phyloP scores from a whole-genome alignment of 2,113 vertebrate species.

The Chlorodrepanis virens region DNA sequence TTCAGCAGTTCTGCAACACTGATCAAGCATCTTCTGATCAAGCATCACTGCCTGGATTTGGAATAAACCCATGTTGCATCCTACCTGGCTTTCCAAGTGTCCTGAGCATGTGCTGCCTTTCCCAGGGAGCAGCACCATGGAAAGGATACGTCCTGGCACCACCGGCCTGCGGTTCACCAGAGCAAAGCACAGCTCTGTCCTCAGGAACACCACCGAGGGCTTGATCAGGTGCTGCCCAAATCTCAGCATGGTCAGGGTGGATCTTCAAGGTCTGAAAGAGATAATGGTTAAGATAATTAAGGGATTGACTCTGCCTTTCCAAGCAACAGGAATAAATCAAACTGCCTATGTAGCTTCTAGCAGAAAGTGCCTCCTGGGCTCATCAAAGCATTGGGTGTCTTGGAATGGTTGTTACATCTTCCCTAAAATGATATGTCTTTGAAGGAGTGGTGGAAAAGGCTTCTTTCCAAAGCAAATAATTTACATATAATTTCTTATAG shows the following conservation, averaged over 20 bases:
- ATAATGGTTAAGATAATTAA: not conserved
- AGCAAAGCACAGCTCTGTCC: slow-evolving; percentile 85
- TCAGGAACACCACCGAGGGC: slow-evolving; percentile 81
- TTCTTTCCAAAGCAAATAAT: not conserved
- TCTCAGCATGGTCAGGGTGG: slow-evolving; percentile 65
- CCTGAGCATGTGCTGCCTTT: not conserved
- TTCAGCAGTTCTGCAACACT: slow-evolving; percentile 66
- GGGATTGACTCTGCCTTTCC: not conserved
- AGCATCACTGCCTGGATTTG: slow-evolving; percentile 25
- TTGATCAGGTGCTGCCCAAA: slow-evolving; percentile 88
- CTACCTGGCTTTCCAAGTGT: slow-evolving; percentile 58
- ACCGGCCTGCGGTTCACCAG: slow-evolving; percentile 88
- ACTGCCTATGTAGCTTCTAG: not conserved
- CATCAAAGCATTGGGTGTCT: not conserved
- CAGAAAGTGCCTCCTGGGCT: not conserved
- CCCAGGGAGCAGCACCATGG: rapidly evolving
- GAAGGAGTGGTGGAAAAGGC: not conserved
- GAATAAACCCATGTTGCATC: slow-evolving; percentile 46
- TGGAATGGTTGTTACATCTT: not conserved
- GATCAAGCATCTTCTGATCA: slow-evolving; percentile 62
- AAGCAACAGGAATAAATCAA: not conserved
- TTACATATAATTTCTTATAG: not conserved
- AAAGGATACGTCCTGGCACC: slow-evolving; percentile 89
- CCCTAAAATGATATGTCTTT: not conserved
- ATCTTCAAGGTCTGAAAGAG: slow-evolving; percentile 35